Evolutionary conservation across 2,888 invertebrate genomes (phyloP), one percentile per base, ranked within the genome.

Genomic region (Cephus sareptanus): DNA sequence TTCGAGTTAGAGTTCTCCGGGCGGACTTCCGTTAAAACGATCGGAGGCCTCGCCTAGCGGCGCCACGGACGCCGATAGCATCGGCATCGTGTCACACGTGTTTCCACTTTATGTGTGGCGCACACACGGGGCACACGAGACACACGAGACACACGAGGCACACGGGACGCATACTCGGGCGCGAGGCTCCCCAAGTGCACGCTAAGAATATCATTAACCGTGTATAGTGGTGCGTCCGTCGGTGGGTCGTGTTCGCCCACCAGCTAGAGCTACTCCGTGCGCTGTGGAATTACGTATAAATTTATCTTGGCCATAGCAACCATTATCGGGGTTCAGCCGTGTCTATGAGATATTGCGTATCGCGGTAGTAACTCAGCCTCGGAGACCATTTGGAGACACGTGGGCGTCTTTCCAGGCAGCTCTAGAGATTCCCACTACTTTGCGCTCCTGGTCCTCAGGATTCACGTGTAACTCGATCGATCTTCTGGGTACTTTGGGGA

Each of bases 21-120:
- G 86, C 86, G 88, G 81, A 89, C 89, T 88, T 89, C 88, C 88
- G 88, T 79, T 82, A 81, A 84, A 81, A 83, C 83, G 83, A 81
- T 83, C 81, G 83, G 77, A 80, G 81, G 74, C 79, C 78, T 81
- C 77, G 77, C 79, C 79, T 78, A 81, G 74, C 81, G 86, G 87
- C 87, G 88, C 88, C 87, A 85, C 79, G 77, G 79, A 40, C 40
- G 40, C 73, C 82, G 87, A 88, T 88, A 88, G 77, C 84, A 87
- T 88, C 87, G 81, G 76, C 15, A 79, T 76, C 73, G 73, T 81
- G 84, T 86, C 85, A 83, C 88, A 87, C 83, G 87, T 87, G 88
- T 87, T 87, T 87, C 84, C 84, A 83, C 84, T 87, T 87, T 87
- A 88, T 85, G 83, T 82, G 83, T 82, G 73, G 34, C 75, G 78